These are phyloP conservation scores for Plecturocebus donacophilus DNA, from an alignment of 2,113 vertebrate genomes.

Conservation along the genomic window DNA sequence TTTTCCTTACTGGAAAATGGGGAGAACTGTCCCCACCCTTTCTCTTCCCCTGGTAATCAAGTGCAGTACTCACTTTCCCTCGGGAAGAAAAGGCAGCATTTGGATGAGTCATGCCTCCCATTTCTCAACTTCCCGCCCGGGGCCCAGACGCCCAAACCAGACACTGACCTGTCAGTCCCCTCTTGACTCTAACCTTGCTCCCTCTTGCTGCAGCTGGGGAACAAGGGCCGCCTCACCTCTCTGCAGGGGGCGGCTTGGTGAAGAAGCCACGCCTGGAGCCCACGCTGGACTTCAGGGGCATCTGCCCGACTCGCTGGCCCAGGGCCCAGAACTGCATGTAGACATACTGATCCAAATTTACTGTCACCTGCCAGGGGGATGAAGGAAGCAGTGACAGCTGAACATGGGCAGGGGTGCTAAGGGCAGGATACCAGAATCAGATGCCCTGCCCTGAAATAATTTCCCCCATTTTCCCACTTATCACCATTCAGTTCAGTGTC, in stretches of 20 bases:
- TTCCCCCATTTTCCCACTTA: neutral
- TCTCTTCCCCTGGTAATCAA: neutral
- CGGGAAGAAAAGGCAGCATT: neutral
- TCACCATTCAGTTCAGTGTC: neutral
- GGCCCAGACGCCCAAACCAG: conserved; percentile 3
- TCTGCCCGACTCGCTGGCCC: conserved; percentile 79
- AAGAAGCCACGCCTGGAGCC: conserved; percentile 75
- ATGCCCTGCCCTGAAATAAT: neutral
- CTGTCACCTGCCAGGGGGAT: conserved; percentile 72
- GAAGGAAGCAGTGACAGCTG: neutral
- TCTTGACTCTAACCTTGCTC: conserved; percentile 49
- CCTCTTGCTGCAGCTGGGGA: conserved; percentile 9
- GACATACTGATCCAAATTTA: conserved; percentile 83
- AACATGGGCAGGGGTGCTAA: neutral
- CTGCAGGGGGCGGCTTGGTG: conserved; percentile 56
- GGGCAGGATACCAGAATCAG: neutral
- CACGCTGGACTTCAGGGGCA: conserved; percentile 73
- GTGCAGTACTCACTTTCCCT: neutral
- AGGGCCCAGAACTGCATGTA: conserved; percentile 85
- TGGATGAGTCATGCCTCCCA: neutral
- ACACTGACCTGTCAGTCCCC: conserved; percentile 43
- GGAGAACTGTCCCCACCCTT: neutral
- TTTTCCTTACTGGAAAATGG: neutral
- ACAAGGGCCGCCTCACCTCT: conserved; percentile 75
- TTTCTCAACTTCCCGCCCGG: conserved; percentile 17